Evolutionary conservation across 2,113 vertebrate genomes (phyloP).

Genomic region (Hyperoodon ampullatus): DNA sequence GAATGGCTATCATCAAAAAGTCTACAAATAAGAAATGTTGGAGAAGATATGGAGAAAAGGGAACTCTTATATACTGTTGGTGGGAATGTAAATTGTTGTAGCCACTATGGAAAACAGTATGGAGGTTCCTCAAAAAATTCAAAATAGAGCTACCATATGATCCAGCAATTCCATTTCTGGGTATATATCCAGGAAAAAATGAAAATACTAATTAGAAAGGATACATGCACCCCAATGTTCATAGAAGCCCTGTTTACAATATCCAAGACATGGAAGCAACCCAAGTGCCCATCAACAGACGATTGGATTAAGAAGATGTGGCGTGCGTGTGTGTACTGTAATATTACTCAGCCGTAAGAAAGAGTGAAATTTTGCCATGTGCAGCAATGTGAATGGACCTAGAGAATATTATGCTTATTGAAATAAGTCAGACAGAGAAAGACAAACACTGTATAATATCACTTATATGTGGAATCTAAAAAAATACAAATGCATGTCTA

Average conservation of each 20-base stretch:
- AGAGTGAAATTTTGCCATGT: neutral
- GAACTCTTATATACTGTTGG: too few species aligned
- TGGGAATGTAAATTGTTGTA: too few species aligned
- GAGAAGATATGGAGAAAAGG: too few species aligned
- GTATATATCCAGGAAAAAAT: neutral
- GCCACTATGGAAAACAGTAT: neutral
- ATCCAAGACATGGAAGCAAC: neutral
- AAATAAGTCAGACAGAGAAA: neutral
- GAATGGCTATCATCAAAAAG: too few species aligned
- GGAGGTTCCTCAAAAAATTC: neutral
- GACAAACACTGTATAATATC: neutral
- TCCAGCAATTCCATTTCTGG: neutral
- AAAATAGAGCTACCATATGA: neutral
- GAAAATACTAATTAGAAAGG: neutral
- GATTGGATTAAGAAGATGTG: neutral
- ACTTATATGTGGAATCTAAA: neutral
- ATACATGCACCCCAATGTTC: neutral
- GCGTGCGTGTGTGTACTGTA: neutral
- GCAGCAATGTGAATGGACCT: neutral
- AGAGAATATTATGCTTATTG: neutral
- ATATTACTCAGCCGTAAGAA: neutral
- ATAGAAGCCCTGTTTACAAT: neutral
- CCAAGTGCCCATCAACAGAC: neutral
- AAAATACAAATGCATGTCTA: neutral
- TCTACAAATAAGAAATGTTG: too few species aligned